These are phyloP conservation scores for Sinonovacula constricta DNA, from an alignment of 1,140 invertebrate species.

Conservation along the genomic window DNA sequence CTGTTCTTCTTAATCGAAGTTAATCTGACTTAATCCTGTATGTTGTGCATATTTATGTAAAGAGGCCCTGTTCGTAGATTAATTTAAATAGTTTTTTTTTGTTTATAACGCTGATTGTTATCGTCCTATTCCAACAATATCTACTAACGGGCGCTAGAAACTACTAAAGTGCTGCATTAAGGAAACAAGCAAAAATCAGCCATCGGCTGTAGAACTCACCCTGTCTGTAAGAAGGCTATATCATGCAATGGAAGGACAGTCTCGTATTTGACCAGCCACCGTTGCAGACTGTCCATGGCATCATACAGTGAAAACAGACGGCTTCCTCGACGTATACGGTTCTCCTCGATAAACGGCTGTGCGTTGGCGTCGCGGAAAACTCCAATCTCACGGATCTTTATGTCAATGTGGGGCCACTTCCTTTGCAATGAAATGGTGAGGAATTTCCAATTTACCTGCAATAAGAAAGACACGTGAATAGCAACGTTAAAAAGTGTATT, in stretches of 20 bases:
- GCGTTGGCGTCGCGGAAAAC: conserved; percentile 63
- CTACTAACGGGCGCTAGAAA: too few relatives aligned
- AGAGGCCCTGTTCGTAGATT: too few relatives aligned
- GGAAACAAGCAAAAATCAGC: too few relatives aligned
- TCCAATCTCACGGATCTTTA: conserved; percentile 66
- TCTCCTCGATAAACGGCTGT: conserved; percentile 69
- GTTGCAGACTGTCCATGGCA: conserved; percentile 64
- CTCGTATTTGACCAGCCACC: conserved; percentile 67
- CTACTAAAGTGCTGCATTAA: too few relatives aligned
- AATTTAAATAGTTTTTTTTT: too few relatives aligned
- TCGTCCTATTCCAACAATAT: too few relatives aligned
- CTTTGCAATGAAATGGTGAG: conserved; percentile 60
- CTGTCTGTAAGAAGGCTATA: conserved; percentile 66
- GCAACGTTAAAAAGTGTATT: too few relatives aligned
- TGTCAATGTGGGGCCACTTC: conserved; percentile 61
- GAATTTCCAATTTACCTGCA: conserved; percentile 68
- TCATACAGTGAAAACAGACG: conserved; percentile 65
- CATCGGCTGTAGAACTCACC: conserved; percentile 56
- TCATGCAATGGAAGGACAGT: conserved; percentile 64
- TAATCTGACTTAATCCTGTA: too few relatives aligned
- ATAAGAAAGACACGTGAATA: conserved; percentile 24
- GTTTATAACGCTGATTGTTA: too few relatives aligned
- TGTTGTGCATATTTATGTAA: too few relatives aligned
- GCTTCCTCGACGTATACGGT: conserved; percentile 59
- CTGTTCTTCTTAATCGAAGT: too few relatives aligned